Conservation (phyloP, 2,113 vertebrate species). For the Platysternon megacephalum region DNA sequence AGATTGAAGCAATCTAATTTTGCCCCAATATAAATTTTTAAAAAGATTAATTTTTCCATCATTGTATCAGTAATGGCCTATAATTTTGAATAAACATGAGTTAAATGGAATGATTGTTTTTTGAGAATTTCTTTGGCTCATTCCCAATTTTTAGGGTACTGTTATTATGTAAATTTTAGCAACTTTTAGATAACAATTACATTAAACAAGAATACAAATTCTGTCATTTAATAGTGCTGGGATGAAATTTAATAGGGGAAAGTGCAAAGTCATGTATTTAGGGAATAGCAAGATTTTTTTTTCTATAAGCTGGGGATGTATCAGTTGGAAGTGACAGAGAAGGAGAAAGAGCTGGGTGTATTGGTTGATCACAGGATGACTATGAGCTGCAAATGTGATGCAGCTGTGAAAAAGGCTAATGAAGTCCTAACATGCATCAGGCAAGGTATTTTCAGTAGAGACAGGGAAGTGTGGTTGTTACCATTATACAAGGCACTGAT, state of each 20-base stretch:
- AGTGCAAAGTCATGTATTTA: not conserved
- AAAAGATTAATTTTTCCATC: not conserved
- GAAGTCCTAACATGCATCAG: not conserved
- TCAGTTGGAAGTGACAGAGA: not conserved
- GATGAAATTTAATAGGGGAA: not conserved
- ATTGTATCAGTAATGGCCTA: constrained; percentile 20
- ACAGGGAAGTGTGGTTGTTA: not conserved
- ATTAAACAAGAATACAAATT: constrained; percentile 17
- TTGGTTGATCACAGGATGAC: not conserved
- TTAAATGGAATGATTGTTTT: constrained; percentile 54
- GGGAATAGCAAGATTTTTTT: not conserved
- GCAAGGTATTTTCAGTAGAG: not conserved
- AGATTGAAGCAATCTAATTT: not conserved
- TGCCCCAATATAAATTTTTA: not conserved
- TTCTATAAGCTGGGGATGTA: not conserved
- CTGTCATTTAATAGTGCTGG: not conserved
- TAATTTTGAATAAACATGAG: constrained; percentile 63
- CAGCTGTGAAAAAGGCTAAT: not conserved
- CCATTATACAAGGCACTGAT: no score
- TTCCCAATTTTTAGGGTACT: constrained; percentile 11
- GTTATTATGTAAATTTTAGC: constrained; percentile 41
- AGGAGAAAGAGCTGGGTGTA: not conserved
- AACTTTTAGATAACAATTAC: constrained; percentile 44
- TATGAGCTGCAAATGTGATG: not conserved
- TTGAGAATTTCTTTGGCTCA: constrained; percentile 48